phyloP scores from a whole-genome alignment of 2,797 vertebrate genomes.

The Numenius phaeopus region DNA sequence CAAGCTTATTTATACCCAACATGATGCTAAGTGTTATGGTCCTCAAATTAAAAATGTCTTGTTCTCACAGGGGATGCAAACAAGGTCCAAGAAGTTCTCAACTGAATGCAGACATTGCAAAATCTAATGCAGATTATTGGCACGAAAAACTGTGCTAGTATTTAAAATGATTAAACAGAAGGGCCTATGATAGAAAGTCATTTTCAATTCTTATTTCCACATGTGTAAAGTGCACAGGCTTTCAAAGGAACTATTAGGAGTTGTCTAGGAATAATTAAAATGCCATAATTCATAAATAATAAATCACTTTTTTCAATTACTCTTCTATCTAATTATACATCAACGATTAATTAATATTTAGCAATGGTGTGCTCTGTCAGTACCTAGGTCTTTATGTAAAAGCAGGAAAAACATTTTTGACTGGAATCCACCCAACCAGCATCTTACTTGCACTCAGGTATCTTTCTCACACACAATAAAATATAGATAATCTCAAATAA shows the following conservation, averaged over 20 bases:
- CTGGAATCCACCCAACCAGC: background rate
- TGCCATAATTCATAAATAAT: slow-evolving; percentile 29
- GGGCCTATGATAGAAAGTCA: background rate
- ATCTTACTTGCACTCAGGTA: background rate
- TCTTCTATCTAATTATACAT: background rate
- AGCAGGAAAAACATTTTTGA: background rate
- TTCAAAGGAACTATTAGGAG: background rate
- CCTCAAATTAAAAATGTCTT: background rate
- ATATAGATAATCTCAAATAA: background rate
- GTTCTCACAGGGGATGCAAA: background rate
- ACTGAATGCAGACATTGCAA: background rate
- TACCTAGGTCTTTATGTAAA: background rate
- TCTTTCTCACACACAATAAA: background rate
- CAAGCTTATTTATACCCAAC: background rate
- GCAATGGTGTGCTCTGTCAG: background rate
- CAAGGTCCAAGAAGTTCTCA: background rate
- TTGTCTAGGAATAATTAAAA: slow-evolving; percentile 13
- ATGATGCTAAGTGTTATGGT: background rate
- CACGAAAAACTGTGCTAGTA: background rate
- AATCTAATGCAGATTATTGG: background rate
- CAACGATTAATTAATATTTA: background rate
- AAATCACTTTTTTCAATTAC: slow-evolving; percentile 12
- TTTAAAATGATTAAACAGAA: background rate
- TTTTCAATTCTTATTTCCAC: background rate
- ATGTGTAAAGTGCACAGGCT: background rate